Evolutionary conservation across 35 echinoderm and acorn worm genomes (phyloP), one percentile per base, ranked within the genome.

Genomic region (Heliocidaris erythrogramma): DNA sequence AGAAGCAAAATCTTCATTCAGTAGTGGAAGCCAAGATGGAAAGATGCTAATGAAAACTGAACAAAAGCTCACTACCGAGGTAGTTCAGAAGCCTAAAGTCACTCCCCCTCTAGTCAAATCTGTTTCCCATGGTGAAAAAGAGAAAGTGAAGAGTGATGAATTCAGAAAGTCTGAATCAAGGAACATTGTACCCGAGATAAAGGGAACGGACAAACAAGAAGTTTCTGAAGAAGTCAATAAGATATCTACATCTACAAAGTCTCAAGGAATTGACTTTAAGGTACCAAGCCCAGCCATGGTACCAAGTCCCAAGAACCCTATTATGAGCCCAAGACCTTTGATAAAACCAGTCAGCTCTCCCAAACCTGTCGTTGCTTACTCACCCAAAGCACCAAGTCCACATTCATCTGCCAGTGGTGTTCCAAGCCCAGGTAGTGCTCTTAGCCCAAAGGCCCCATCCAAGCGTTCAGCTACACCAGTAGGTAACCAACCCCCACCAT

Each of bases 271-370:
- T 85, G 97, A 98, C 59, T 98, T 98, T 89, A 98, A 98, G 88
- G 97, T 98, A 27, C 97, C 97, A 29, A 98, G 97, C 88, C 97
- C 97, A 32, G 97, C 97, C 18, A 93, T 98, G 86, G 93, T 94
- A 65, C 97, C 97, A 49, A 96, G 95, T 93, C 95, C 95, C 1
- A 96, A 48, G 49, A 56, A 61, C 31, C 86, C 95, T 21, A 85
- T 94, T 24, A 53, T 85, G 88, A 96, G 95, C 32, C 95, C 95
- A 8, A 96, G 94, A 91, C 85, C 93, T n/a, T n/a, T 47, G 24
- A 30, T 29, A 84, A 96, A 69, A 85, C 93, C 49, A 71, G 93
- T 48, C 94, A 59, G 31, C 86, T 92, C 91, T 92, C 91, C 91
- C 47, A 92, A 92, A 92, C 91, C 91, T 18, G 47, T 49, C 18